Percentiles rank a stretch among this genome's conserved stretches.
Evolutionary conservation across 2,888 invertebrate species (phyloP).

Genomic region (Tachystola acroxantha): DNA sequence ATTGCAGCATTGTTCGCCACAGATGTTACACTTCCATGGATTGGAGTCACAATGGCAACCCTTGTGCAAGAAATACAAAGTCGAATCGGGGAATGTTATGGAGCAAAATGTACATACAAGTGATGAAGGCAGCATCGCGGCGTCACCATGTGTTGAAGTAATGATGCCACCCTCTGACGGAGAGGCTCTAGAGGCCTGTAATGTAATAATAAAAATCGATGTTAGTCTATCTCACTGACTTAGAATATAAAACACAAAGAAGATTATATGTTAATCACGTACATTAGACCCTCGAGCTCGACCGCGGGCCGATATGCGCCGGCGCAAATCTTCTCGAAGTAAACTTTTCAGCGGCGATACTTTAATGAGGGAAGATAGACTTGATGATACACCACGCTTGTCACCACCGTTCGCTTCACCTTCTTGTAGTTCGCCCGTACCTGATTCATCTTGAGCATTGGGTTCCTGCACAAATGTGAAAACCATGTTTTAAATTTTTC

Average conservation of each 20-base stretch:
- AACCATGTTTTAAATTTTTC: background rate
- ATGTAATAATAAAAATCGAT: background rate
- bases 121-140: constrained; percentile 69
- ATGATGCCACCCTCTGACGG: constrained; percentile 79
- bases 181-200: constrained; percentile 60
- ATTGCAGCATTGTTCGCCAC: constrained; percentile 96
- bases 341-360: constrained; percentile 91
- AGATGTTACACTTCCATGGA: constrained; percentile 98
- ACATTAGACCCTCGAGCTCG: constrained; percentile 73
- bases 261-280: constrained; percentile 39
- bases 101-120: constrained; percentile 94
- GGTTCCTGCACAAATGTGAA: constrained; percentile 48
- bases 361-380: constrained; percentile 88
- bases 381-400: constrained; percentile 78
- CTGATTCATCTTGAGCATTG: constrained; percentile 46
- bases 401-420: constrained; percentile 58
- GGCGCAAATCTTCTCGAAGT: constrained; percentile 89
- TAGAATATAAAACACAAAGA: constrained; percentile 2
- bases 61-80: constrained; percentile 97
- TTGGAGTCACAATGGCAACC: constrained; percentile 98
- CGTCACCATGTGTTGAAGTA: constrained; percentile 85
- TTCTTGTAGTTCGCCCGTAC: constrained; percentile 45
- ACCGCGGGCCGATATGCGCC: constrained; percentile 86
- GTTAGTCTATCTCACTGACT: too few species aligned
- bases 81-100: constrained; percentile 96